A percentile compares a stretch with the other conserved stretches of the same genome.
phyloP scores from a whole-genome alignment of 2,797 vertebrate genomes.

The Halcyon leucocephala region DNA sequence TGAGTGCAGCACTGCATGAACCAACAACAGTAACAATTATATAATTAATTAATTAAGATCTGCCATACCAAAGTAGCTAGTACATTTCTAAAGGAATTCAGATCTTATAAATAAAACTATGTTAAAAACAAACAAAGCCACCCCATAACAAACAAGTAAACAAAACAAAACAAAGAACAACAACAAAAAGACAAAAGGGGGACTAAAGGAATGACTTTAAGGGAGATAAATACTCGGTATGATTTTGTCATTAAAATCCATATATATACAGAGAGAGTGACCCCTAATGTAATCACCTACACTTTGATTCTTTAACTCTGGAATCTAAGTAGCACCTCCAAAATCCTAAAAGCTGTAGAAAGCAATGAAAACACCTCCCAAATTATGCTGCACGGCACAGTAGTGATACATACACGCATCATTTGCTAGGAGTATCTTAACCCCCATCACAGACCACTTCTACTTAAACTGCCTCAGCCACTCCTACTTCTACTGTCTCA shows the following conservation, averaged over 20 bases:
- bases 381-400: background rate
- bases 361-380: background rate
- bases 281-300: background rate
- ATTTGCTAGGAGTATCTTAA: background rate
- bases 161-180: too few relatives aligned
- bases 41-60: background rate
- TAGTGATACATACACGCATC: background rate
- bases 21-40: background rate
- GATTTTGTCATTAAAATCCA: background rate
- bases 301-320: background rate
- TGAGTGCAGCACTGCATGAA: background rate
- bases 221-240: background rate
- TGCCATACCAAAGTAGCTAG: background rate
- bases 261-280: background rate
- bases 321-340: background rate
- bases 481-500: background rate
- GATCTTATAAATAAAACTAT: background rate
- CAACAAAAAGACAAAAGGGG: too few relatives aligned
- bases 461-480: background rate
- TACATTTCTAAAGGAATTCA: background rate
- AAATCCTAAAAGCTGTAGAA: background rate
- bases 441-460: background rate
- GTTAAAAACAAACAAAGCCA: background rate
- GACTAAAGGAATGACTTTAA: background rate
- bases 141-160: background rate